phyloP scores from a whole-genome alignment of 2,113 vertebrate genomes.

The Paralichthys olivaceus region DNA sequence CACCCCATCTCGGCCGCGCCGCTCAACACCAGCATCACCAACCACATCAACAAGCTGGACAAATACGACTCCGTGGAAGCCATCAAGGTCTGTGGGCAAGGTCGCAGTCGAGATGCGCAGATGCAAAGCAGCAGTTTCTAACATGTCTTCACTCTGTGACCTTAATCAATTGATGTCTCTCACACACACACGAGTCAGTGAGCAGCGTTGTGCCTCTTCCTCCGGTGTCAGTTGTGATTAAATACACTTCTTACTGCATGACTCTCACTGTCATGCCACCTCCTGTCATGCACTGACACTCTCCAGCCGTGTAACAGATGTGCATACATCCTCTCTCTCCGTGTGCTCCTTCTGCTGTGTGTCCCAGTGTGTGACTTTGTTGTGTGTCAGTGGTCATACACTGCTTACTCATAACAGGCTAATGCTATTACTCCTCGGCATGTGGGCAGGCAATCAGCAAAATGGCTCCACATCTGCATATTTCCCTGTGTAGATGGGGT shows the following conservation, averaged over 20 bases:
- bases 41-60: slow-evolving; percentile 99
- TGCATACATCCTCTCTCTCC: slow-evolving; percentile 29
- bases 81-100: slow-evolving; percentile 89
- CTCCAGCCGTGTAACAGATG: slow-evolving; percentile 44
- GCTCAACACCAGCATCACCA: slow-evolving; percentile 97
- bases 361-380: slow-evolving; percentile 61
- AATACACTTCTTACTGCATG: slow-evolving; percentile 61
- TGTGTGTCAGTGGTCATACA: slow-evolving; percentile 69
- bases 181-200: slow-evolving; percentile 11
- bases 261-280: slow-evolving; percentile 57
- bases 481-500: slow-evolving; percentile 18
- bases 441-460: slow-evolving; percentile 21
- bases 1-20: slow-evolving; percentile 93
- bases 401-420: slow-evolving; percentile 80
- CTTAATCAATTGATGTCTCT: slow-evolving; percentile 47
- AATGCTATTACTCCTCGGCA: slow-evolving; percentile 34
- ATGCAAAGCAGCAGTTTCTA: slow-evolving; percentile 24
- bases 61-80: slow-evolving; percentile 97
- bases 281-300: slow-evolving; percentile 42
- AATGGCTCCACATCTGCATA: slow-evolving; percentile 24
- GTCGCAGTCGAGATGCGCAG: slow-evolving; percentile 2
- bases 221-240: slow-evolving; percentile 59
- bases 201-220: slow-evolving; percentile 39
- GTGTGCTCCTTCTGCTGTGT: slow-evolving; percentile 45
- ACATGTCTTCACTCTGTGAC: slow-evolving; percentile 27